phyloP scores from a whole-genome alignment of 2,113 vertebrate genomes.

The Nestor notabilis region DNA sequence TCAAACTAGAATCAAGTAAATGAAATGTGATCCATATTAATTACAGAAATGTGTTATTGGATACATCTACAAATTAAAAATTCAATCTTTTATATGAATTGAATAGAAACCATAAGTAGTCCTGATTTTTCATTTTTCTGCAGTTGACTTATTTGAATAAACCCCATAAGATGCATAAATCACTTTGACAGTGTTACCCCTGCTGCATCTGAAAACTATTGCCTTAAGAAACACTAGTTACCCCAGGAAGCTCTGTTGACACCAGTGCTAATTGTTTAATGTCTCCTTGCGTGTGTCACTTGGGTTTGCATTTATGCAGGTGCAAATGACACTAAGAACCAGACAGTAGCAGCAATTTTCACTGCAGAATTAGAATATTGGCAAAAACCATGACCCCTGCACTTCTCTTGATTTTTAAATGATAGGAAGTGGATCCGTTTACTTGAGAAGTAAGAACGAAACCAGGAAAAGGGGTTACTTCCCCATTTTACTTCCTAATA shows the following conservation, averaged over 20 bases:
- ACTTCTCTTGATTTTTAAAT: neutral
- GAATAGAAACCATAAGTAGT: neutral
- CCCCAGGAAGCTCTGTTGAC: neutral
- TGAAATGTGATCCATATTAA: neutral
- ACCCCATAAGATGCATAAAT: neutral
- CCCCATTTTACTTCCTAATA: neutral
- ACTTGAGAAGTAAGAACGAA: neutral
- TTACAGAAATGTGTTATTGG: neutral
- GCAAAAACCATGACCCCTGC: neutral
- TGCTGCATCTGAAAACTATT: neutral
- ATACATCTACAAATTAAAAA: neutral
- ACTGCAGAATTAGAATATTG: neutral
- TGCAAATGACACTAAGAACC: neutral
- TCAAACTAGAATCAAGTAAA: neutral
- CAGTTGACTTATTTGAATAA: neutral
- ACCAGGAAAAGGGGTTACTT: neutral
- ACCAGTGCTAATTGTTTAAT: neutral
- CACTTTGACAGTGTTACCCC: neutral
- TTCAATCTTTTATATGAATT: neutral
- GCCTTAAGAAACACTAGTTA: neutral
- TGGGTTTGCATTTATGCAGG: neutral
- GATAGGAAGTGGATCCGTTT: neutral
- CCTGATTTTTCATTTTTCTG: neutral
- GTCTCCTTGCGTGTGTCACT: neutral
- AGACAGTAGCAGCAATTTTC: neutral